Percentiles rank a stretch among this genome's conserved stretches.
These are phyloP conservation scores for Oscheius myriophilus DNA, from an alignment of 2,888 invertebrate genomes.

Conservation along the genomic window DNA sequence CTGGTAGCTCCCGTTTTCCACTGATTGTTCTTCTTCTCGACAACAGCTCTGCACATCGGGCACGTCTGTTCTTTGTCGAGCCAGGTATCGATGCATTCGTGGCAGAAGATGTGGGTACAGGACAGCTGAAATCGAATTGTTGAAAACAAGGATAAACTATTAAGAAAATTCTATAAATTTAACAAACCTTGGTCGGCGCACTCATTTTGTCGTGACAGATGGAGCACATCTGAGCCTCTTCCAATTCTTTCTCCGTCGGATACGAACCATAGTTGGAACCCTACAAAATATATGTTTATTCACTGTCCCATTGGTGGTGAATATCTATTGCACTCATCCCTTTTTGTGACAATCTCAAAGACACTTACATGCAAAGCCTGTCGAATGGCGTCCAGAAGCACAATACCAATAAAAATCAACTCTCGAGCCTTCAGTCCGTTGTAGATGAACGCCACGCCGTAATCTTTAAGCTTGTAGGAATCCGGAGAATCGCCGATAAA, in stretches of 20 bases:
- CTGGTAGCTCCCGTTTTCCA: conserved; percentile 29
- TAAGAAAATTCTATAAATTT: background rate
- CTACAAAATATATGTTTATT: conserved; percentile 6
- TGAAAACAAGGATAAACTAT: background rate
- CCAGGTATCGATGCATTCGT: conserved; percentile 64
- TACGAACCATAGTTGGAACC: conserved; percentile 21
- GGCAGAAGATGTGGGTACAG: conserved; percentile 64
- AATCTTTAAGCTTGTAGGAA: background rate
- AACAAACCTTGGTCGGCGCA: conserved; percentile 21
- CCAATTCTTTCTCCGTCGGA: conserved; percentile 20
- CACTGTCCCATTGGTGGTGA: too few species aligned
- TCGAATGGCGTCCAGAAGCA: conserved; percentile 1
- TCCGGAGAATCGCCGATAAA: conserved; percentile 10
- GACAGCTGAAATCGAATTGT: conserved; percentile 47
- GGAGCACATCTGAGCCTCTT: conserved; percentile 15
- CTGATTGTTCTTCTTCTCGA: conserved; percentile 23
- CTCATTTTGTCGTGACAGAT: conserved; percentile 26
- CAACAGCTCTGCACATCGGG: conserved; percentile 55
- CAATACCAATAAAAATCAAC: background rate
- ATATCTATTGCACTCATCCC: too few species aligned
- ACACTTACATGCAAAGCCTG: conserved; percentile 14
- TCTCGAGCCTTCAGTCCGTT: conserved; percentile 11
- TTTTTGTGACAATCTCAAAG: background rate
- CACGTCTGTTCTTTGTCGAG: conserved; percentile 60
- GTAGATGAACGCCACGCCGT: background rate